Percentiles rank a stretch among this genome's conserved stretches.
phyloP scores from a whole-genome alignment of 64 coral and sea anemone species.

The Pocillopora damicornis region DNA sequence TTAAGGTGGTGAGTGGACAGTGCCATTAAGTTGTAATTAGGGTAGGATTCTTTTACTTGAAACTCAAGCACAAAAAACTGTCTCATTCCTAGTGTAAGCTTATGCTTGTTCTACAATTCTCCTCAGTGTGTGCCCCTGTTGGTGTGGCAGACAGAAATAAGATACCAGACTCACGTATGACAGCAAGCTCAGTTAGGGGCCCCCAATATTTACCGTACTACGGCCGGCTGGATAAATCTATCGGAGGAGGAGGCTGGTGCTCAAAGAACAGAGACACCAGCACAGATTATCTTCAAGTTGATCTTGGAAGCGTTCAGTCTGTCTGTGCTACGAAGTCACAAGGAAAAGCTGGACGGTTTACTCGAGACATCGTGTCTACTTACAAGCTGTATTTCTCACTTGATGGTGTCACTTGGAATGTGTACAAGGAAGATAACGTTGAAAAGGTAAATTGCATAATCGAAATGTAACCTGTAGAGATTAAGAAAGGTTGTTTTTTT shows the following conservation, averaged over 20 bases:
- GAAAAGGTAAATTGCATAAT: background rate
- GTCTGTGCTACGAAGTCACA: background rate
- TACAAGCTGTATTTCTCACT: background rate
- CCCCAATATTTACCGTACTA: background rate
- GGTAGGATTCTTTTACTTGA: no score
- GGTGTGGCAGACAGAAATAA: background rate
- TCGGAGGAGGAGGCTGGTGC: background rate
- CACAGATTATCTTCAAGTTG: background rate
- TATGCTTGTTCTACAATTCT: no score
- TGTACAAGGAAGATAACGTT: background rate
- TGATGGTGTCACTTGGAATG: background rate
- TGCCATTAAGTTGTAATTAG: no score
- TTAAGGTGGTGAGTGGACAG: no score
- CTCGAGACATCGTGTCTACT: background rate
- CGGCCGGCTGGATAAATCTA: background rate
- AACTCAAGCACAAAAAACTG: no score
- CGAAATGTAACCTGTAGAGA: no score
- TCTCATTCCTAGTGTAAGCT: no score
- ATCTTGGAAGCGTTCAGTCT: background rate
- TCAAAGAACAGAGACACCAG: background rate
- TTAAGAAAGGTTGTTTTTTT: no score
- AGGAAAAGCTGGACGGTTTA: background rate
- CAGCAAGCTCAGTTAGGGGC: background rate
- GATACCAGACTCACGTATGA: background rate
- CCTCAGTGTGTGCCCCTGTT: background rate